phyloP scores from a whole-genome alignment of 1,140 invertebrate species.

The Drosophila bocqueti region DNA sequence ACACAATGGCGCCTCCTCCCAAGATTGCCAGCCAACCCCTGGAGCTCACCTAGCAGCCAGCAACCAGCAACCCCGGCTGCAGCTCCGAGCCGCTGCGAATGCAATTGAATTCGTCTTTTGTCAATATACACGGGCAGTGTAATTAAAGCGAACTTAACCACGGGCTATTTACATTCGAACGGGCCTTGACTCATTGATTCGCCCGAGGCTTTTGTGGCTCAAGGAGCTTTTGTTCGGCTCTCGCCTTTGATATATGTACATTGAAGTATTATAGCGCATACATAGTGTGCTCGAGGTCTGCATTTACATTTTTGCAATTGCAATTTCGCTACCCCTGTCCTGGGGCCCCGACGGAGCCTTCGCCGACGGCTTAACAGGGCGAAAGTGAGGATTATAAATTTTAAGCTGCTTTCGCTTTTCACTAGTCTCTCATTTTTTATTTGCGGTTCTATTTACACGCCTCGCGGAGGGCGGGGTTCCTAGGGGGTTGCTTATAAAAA shows the following conservation, averaged over 20 bases:
- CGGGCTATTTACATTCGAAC: conserved; percentile 67
- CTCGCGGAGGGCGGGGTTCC: conserved; percentile 12
- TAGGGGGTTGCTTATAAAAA: conserved; percentile 60
- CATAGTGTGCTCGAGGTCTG: conserved; percentile 5
- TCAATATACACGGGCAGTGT: conserved; percentile 38
- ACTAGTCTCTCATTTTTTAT: conserved; percentile 64
- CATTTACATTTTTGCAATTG: conserved; percentile 63
- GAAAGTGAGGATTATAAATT: conserved; percentile 82
- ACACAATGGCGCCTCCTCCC: conserved; percentile 32
- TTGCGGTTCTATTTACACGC: conserved; percentile 70
- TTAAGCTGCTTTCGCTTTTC: conserved; percentile 81
- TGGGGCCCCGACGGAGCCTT: background rate
- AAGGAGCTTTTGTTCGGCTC: conserved; percentile 67
- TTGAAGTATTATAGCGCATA: conserved; percentile 3
- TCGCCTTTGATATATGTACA: conserved; percentile 42
- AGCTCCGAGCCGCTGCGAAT: conserved; percentile 26
- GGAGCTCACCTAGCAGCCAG: conserved; percentile 21
- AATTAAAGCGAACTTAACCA: conserved; percentile 65
- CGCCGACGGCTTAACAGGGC: conserved; percentile 67
- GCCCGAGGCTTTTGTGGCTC: conserved; percentile 40
- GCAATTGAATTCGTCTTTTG: conserved; percentile 60
- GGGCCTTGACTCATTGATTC: conserved; percentile 76
- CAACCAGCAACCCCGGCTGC: conserved; percentile 33
- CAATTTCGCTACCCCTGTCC: conserved; percentile 23
- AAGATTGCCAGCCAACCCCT: conserved; percentile 47